Base-by-base conservation (phyloP, 2,797 vertebrate genomes). In the Eutrigla gurnardus region DNA sequence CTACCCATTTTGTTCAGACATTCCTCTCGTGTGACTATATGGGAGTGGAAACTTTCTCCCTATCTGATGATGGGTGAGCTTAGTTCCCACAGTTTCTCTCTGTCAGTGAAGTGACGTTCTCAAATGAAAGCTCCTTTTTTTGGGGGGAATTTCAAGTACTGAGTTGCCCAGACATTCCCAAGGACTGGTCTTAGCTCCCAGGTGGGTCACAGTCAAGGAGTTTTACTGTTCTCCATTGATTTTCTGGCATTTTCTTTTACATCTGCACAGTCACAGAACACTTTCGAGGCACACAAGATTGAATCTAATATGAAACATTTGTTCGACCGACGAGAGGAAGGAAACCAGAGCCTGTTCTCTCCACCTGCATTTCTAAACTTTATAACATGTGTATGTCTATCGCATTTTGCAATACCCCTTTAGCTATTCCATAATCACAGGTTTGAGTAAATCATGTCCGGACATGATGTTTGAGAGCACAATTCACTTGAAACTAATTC, bases 21-120 rank as follows among this genome's bases (percentile, higher is more conserved):
- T 89, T 90, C 89, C 78, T 86, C 65, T 66, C 11, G 57, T 73
- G 45, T 88, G 81, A 91, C 62, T 70, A 18, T 42, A 68, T 33
- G 40, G 55, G 60, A 81, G 79, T 70, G 87, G 77, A 82, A 64
- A 69, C 15, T 1, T 80, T 81, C 37, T 43, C 42, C 33, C 9
- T 64, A 66, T 87, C 71, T 83, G 78, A 88, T 82, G 43, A 70
- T 36, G 10, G 7, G 14, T 65, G 43, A 57, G 60, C 32, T 57
- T n/a, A 18, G 36, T 83, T 91, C 82, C 78, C 85, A 87, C 75
- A 70, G 39, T 78, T 82, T 71, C 54, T 49, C 35, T 73, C 14
- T 13, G 57, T 77, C 61, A 71, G 9, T 40, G 42, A 52, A 73
- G 35, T 61, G 25, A 76, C 2, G 1, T 65, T 64, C 43, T 67